Conservation (phyloP, 92 coral and sea anemone species). For the Heliopora coerulea region DNA sequence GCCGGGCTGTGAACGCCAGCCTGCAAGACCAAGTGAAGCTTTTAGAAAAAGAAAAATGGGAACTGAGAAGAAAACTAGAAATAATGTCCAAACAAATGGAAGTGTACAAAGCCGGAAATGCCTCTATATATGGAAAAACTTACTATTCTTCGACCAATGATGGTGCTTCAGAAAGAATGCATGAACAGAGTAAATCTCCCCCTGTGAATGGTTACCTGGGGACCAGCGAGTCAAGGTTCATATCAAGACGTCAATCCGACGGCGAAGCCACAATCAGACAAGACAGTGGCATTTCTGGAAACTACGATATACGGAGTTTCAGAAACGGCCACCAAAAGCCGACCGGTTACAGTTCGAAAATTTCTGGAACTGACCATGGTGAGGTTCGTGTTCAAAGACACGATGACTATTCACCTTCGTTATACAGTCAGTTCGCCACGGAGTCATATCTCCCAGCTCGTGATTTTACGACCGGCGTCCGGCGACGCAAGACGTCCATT, state of each 20-base stretch:
- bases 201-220: slow-evolving; percentile 14
- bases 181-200: neutral
- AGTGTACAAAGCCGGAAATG: neutral
- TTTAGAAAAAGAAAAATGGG: slow-evolving; percentile 57
- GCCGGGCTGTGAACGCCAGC: slow-evolving; percentile 36
- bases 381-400: neutral
- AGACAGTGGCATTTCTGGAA: neutral
- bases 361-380: neutral
- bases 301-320: neutral
- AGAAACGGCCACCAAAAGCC: neutral
- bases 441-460: neutral
- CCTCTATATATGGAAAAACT: neutral
- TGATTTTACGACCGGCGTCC: neutral
- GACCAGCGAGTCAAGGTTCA: neutral
- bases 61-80: slow-evolving; percentile 48
- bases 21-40: slow-evolving; percentile 50
- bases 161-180: neutral
- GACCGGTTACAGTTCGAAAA: neutral
- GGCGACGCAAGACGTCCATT: slow-evolving; percentile 3
- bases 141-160: neutral
- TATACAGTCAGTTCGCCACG: neutral
- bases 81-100: neutral
- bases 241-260: too few relatives aligned
- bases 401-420: neutral
- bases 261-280: neutral